Base-by-base conservation (phyloP, 1,140 invertebrate genomes). In the Pteromalus puparum region DNA sequence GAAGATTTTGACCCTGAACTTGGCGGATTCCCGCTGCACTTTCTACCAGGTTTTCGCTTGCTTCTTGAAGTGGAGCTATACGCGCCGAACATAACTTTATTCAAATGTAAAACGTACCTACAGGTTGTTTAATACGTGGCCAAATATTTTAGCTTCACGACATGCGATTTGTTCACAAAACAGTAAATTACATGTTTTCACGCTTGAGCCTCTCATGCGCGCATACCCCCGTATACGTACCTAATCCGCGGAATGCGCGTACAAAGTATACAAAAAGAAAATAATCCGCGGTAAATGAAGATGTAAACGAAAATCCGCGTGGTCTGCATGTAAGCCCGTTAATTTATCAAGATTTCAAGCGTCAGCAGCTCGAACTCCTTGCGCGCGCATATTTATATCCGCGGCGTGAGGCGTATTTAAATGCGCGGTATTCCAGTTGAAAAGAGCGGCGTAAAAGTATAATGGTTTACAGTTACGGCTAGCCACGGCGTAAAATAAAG, bases 301-400 rank as follows among this genome's bases (percentile, higher is more conserved):
- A 70, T 30, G 26, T 70, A 70, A 70, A 70, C 15, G 67, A 70
- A 30, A 61, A 61, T 61, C 53, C 67, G 7, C 9, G 26, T 26
- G 67, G 24, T 26, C 24, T 26, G 67, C 24, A 26, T 28, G 0
- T 70, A 70, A 70, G 67, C 28, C 24, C 67, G 12, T 70, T 70
- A 70, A 70, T 70, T 70, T 70, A 70, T 70, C 67, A 70, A 70
- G 67, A 28, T 70, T 28, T 70, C 28, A 30, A 18, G 10, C 67
- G 5, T 34, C 30, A 70, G 67, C 53, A 24, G 67, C 21, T 65
- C 61, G 24, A 70, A 30, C 24, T 30, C 15, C 21, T 70, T 30
- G 28, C 67, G 10, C 15, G 53, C 18, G n/a, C 15, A 61, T 61
- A 61, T 61, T 21, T 61, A 7, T 61, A 61, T 61, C 18, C 21